These are phyloP conservation scores for Campylomormyrus tamandua DNA, from an alignment of 2,113 vertebrate genomes.

Conservation along the genomic window DNA sequence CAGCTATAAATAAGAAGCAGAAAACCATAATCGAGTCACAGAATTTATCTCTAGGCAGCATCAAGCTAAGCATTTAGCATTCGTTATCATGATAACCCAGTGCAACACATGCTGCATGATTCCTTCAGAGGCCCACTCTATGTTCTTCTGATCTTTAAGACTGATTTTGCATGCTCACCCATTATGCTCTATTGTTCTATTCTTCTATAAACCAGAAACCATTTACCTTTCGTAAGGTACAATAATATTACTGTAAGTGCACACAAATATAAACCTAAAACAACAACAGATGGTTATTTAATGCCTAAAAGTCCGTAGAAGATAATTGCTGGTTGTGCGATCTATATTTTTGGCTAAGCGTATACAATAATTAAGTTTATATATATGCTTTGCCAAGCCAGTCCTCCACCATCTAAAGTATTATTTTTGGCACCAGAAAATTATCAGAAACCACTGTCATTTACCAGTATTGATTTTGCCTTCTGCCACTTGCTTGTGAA, in stretches of 20 bases:
- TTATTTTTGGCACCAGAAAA: slow-evolving; percentile 50
- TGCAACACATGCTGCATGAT: not conserved
- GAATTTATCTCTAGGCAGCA: not conserved
- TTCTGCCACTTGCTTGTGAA: slow-evolving; percentile 42
- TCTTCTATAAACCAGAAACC: not conserved
- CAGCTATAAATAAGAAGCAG: not conserved
- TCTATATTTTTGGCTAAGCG: slow-evolving; percentile 55
- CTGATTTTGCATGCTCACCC: too few species aligned
- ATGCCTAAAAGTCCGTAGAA: slow-evolving; percentile 48
- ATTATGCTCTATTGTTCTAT: not conserved
- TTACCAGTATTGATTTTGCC: slow-evolving; percentile 50
- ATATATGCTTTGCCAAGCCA: slow-evolving; percentile 47
- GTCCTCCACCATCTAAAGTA: slow-evolving; percentile 50
- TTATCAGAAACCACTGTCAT: slow-evolving; percentile 53
- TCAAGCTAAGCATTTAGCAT: not conserved
- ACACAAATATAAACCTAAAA: slow-evolving; percentile 6
- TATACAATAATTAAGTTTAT: slow-evolving; percentile 64
- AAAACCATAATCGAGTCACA: not conserved
- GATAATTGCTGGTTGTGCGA: slow-evolving; percentile 52
- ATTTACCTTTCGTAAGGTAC: not conserved
- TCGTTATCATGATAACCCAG: not conserved
- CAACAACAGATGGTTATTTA: slow-evolving; percentile 43
- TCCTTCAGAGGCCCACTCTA: not conserved
- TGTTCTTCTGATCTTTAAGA: not conserved
- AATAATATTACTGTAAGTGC: not conserved